These are phyloP conservation scores for Brachionus sp. DNA, from an alignment of 1,140 invertebrate genomes.

Conservation along the genomic window DNA sequence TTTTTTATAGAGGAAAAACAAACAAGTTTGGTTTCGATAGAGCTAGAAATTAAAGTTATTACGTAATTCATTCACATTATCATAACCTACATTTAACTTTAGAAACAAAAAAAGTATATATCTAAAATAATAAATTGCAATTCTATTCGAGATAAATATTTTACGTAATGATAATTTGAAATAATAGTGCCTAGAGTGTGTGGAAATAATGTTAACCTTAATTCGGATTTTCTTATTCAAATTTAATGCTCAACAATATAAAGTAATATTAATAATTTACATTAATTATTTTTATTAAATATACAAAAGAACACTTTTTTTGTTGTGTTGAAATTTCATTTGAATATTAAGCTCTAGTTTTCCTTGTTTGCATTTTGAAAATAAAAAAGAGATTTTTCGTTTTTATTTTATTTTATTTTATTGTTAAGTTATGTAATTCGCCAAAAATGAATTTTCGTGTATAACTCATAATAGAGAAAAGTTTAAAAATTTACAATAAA, in stretches of 20 bases:
- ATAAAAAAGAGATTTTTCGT: constrained; percentile 7
- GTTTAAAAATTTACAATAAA: constrained; percentile 12
- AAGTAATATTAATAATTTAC: not conserved
- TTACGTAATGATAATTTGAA: not conserved
- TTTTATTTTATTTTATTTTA: not conserved
- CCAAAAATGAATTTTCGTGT: constrained; percentile 2
- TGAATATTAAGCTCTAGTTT: constrained; percentile 9
- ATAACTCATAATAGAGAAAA: constrained; percentile 4
- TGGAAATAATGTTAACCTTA: constrained; percentile 9
- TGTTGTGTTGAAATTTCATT: constrained; percentile 9
- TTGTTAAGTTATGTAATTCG: not conserved
- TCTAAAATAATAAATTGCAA: not conserved
- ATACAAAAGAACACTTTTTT: not conserved
- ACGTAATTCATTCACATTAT: constrained; percentile 9
- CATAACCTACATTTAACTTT: not conserved
- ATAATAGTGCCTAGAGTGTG: not conserved
- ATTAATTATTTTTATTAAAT: constrained; percentile 14
- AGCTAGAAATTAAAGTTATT: not conserved
- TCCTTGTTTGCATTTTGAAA: constrained; percentile 8
- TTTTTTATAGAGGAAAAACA: constrained; percentile 9
- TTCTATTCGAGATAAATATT: constrained; percentile 10
- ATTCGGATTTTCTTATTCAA: not conserved
- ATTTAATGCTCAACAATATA: not conserved
- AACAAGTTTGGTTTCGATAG: not conserved
- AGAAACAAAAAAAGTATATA: not conserved